Base-by-base conservation (phyloP, 2,113 vertebrate genomes). In the Syngnathus scovelli region DNA sequence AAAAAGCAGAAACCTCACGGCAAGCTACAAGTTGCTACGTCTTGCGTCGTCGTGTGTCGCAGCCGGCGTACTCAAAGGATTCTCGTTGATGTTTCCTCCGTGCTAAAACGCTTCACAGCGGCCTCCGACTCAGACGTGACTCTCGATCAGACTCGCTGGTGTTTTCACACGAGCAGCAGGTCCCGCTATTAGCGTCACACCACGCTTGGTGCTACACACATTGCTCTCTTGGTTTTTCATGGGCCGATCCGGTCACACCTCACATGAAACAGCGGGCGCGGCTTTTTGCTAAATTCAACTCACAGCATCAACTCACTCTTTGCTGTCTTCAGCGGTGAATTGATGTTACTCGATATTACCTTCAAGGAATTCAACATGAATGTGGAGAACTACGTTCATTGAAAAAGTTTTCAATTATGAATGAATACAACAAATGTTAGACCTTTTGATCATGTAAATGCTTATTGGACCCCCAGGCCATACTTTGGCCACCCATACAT, bases 301-400 rank as follows among this genome's bases (percentile, higher is more conserved):
- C 16, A 36, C 64, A 61, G 48, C 48, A 52, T 52, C 51, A 71
- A 27, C 61, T 74, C 44, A 70, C 70, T 78, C 78, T 69, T 72
- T 64, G 61, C 66, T 81, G 51, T 39, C 9, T 52, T 21, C 51
- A 52, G 27, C 27, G 3, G 27, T 33, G 27, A 33, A 33, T 3
- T 33, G 27, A 33, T 33, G 27, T 33, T 33, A 33, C 27, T 3
- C 27, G 27, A 33, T 33, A 33, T 33, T 33, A 33, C 27, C 27
- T 33, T 33, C 27, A 33, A 33, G 27, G 27, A 33, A 33, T 33
- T 33, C 27, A 33, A 33, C 3, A 33, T 33, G 27, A 33, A 33
- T 33, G 2, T 27, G 2, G 27, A 27, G 27, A 27, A 27, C 27
- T 33, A 33, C 27, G 3, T 33, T 33, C 27, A 33, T 3, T 33